Evolutionary conservation across 2,797 vertebrate genomes (phyloP).

Genomic region (Emys orbicularis): DNA sequence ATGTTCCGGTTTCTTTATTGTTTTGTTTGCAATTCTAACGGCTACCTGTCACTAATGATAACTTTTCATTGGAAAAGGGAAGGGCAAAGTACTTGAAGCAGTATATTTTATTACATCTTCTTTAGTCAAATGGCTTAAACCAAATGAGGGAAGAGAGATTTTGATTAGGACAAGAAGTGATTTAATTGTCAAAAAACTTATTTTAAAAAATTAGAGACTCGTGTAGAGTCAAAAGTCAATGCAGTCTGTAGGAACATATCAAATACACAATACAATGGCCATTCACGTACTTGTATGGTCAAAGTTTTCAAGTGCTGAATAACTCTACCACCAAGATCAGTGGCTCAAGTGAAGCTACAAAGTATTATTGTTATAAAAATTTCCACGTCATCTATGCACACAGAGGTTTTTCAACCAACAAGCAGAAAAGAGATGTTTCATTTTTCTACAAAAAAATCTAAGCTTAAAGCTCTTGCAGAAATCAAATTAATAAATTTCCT

Average conservation of each 20-base stretch:
- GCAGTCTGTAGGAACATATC: background rate
- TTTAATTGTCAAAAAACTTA: background rate
- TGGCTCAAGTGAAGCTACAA: background rate
- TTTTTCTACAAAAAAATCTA: background rate
- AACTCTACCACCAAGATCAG: background rate
- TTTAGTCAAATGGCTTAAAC: background rate
- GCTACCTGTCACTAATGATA: background rate
- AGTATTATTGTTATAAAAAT: background rate
- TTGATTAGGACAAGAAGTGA: background rate
- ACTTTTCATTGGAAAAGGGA: background rate
- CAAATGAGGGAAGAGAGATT: background rate
- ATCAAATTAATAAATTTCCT: background rate
- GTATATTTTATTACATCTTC: background rate
- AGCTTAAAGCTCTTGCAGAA: background rate
- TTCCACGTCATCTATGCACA: background rate
- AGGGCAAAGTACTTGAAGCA: background rate
- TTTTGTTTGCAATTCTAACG: background rate
- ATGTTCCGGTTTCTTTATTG: background rate
- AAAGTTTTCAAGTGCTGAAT: background rate
- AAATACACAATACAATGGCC: background rate
- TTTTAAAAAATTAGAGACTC: background rate
- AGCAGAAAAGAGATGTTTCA: background rate
- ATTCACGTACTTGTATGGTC: background rate
- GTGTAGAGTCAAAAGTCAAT: background rate
- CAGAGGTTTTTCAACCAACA: background rate